Percentiles rank a stretch among this genome's conserved stretches.
Conservation (phyloP, 2,113 vertebrate genomes). For the Tetrao urogallus region DNA sequence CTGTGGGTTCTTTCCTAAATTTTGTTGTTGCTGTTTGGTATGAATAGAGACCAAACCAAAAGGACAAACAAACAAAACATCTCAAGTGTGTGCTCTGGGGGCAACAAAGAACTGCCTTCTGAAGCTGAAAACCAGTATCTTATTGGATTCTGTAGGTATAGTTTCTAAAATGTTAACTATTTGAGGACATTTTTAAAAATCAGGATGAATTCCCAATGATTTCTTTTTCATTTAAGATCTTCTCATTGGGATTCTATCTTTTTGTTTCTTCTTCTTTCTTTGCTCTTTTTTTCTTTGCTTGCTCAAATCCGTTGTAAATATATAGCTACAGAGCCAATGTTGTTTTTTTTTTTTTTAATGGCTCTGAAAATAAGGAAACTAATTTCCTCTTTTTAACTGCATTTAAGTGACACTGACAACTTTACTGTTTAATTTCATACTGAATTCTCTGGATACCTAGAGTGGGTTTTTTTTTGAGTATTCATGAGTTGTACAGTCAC, state of each 20-base stretch:
- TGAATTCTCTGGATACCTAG: neutral
- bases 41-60: neutral
- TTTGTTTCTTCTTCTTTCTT: neutral
- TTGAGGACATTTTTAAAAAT: neutral
- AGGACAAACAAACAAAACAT: neutral
- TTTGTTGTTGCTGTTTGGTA: neutral
- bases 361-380: neutral
- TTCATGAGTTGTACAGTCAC: neutral
- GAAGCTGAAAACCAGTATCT: neutral
- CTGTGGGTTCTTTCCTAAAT: neutral
- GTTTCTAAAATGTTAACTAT: neutral
- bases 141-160: neutral
- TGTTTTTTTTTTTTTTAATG: neutral
- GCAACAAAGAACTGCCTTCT: neutral
- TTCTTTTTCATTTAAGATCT: neutral
- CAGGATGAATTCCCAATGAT: fast-evolving
- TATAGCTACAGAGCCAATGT: neutral
- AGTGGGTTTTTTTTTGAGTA: neutral
- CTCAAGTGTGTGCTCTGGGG: fast-evolving
- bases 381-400: neutral
- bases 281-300: neutral
- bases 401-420: neutral
- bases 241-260: neutral
- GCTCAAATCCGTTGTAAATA: neutral
- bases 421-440: neutral